Conservation (phyloP, 2,113 vertebrate genomes). For the Heterotilapia buettikoferi region DNA sequence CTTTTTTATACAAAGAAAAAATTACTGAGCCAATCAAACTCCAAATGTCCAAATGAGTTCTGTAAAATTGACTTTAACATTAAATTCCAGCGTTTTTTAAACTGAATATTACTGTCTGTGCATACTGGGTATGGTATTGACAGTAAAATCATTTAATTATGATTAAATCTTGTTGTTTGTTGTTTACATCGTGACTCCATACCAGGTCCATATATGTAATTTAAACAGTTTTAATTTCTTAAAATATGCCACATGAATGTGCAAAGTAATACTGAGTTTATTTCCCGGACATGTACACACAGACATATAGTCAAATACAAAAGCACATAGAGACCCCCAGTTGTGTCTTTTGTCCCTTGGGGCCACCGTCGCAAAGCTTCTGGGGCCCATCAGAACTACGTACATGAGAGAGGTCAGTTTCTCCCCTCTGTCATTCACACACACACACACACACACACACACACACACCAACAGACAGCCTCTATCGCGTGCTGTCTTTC, state of each 20-base stretch:
- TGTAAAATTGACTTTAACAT: neutral
- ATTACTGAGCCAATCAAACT: neutral
- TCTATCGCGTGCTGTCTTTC: neutral
- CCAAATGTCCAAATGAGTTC: neutral
- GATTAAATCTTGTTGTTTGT: neutral
- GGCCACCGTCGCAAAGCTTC: constrained; percentile 24
- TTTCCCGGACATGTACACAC: neutral
- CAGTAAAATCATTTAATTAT: neutral
- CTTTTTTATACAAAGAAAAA: neutral
- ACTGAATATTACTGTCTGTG: neutral
- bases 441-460: neutral
- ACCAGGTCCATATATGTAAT: fast-evolving
- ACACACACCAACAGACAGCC: constrained; percentile 20
- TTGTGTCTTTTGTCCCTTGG: constrained; percentile 22
- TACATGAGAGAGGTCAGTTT: neutral
- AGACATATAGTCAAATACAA: constrained; percentile 35
- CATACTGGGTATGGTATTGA: neutral
- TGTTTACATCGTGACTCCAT: fast-evolving
- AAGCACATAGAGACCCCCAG: constrained; percentile 11
- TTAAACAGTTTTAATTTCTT: neutral
- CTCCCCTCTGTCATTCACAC: neutral
- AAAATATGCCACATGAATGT: neutral
- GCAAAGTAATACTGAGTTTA: neutral
- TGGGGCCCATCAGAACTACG: constrained; percentile 22
- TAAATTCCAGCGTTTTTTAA: neutral